A percentile compares a stretch with the other conserved stretches of the same genome.
Conservation (phyloP, 1,140 invertebrate species). For the Homarus americanus region DNA sequence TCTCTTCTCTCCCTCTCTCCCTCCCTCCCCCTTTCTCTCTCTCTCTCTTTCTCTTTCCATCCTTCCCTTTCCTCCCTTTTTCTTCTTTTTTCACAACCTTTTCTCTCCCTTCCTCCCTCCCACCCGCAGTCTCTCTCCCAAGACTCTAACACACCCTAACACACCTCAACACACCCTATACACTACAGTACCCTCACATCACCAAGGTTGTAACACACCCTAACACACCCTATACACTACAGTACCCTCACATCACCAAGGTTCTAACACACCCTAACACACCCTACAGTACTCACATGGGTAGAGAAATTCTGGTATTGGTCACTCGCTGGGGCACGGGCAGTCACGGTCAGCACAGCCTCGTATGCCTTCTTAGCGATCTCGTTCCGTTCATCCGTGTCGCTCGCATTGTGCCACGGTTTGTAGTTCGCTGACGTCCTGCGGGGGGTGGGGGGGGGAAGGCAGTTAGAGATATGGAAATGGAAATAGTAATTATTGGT, state of each 20-base stretch:
- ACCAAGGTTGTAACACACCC: too few relatives aligned
- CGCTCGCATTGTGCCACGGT: constrained; percentile 91
- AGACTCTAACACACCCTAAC: too few relatives aligned
- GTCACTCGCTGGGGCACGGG: constrained; percentile 86
- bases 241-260: not conserved
- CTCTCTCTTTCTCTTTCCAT: not conserved
- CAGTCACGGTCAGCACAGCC: constrained; percentile 93
- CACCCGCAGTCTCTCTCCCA: not conserved
- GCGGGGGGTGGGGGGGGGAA: too few relatives aligned
- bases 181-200: too few relatives aligned
- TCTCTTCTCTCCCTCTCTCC: constrained; percentile 4
- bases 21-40: not conserved
- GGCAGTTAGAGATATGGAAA: too few relatives aligned
- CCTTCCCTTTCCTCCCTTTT: not conserved
- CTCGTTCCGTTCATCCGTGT: constrained; percentile 89
- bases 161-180: too few relatives aligned
- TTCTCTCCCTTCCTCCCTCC: too few relatives aligned
- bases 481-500: too few relatives aligned
- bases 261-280: too few relatives aligned
- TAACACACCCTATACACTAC: too few relatives aligned
- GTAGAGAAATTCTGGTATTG: constrained; percentile 47
- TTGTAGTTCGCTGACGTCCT: constrained; percentile 80
- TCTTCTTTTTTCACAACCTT: too few relatives aligned
- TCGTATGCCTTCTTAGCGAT: constrained; percentile 92
- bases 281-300: constrained; percentile 43